Evolutionary conservation across 2,888 invertebrate species (phyloP), one percentile per base, ranked within the genome.

Genomic region (Romanomermis culicivorax): DNA sequence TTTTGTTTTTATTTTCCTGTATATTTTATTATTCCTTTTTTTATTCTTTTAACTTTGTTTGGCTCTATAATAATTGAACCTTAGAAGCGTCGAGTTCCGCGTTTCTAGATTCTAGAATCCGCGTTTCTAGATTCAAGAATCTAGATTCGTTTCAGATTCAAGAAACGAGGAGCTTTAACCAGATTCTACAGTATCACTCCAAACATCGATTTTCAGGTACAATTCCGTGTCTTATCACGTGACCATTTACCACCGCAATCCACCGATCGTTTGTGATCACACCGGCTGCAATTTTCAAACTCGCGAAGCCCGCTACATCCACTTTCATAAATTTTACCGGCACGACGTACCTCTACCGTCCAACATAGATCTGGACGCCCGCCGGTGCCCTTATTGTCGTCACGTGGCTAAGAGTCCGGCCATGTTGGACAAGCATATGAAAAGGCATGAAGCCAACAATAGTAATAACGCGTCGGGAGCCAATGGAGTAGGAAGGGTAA

Each of bases 171-270:
- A n/a, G n/a, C n/a, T n/a, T n/a, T n/a, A n/a, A n/a, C n/a, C n/a
- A n/a, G n/a, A n/a, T n/a, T n/a, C n/a, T n/a, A n/a, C n/a, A n/a
- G n/a, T n/a, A n/a, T n/a, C n/a, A n/a, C n/a, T n/a, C n/a, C n/a
- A n/a, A n/a, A n/a, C n/a, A n/a, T n/a, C n/a, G n/a, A n/a, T n/a
- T 11, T 30, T 42, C 24, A 58, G 66, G 51, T 67, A 67, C 62
- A 67, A 67, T 57, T 64, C 64, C 14, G 66, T 67, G 4, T 63
- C 62, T 17, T 67, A 68, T 51, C 67, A 67, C 56, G 67, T 67
- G 51, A 67, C 67, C 51, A 68, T 67, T 53, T 67, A 67, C 57
- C 67, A 67, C 55, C 59, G 67, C n/a, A 67, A 67, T 56, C 68
- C 68, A 29, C 68, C 68, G 23, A 68, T 67, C 49, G 29, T 47